Evolutionary conservation across 2,797 vertebrate genomes (phyloP), one percentile per base, ranked within the genome.

Genomic region (Oophaga sylvatica): DNA sequence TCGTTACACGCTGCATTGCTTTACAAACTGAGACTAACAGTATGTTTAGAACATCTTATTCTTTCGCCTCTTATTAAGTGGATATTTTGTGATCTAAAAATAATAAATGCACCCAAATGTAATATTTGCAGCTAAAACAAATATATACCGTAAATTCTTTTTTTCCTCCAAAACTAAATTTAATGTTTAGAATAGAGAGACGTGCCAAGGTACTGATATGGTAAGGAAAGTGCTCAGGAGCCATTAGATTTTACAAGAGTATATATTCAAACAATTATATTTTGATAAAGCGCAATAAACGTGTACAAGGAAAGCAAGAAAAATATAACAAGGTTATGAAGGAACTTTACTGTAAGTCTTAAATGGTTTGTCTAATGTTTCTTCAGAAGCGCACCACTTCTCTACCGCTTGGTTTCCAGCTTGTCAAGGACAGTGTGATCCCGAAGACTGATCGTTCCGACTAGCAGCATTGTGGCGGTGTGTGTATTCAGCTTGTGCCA

Each of bases 1-100:
- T 75, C 85, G 81, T 71, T n/a, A 68, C 41, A 77, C 22, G 56
- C n/a, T 70, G 35, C 56, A 53, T 48, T 63, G 53, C 59, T 53
- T 84, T 31, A 63, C 71, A 84, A 76, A 63, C 59, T 53, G 62
- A n/a, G 22, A 84, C 45, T 20, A 62, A 56, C 67, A 68, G 26
- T 12, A 31, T 59, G 56, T n/a, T 63, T 65, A 13, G 48, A 63
- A 63, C 56, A 22, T 84, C 56, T 73, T 73, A n/a, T 41, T 35
- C 20, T 59, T 60, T 83, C 7, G 73, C 68, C 68, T 83, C 56
- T n/a, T 1, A 5, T 71, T 56, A n/a, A 84, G 70, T 16, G 31
- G 20, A 48, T n/a, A 31, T 53, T 71, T 65, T 84, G 56, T 62
- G 22, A 41, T 56, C n/a, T 29, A 63, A 77, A 71, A 76, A 65